A percentile compares a stretch with the other conserved stretches of the same genome.
phyloP scores from a whole-genome alignment of 2,797 vertebrate species.

The Ctenopoma multispine region DNA sequence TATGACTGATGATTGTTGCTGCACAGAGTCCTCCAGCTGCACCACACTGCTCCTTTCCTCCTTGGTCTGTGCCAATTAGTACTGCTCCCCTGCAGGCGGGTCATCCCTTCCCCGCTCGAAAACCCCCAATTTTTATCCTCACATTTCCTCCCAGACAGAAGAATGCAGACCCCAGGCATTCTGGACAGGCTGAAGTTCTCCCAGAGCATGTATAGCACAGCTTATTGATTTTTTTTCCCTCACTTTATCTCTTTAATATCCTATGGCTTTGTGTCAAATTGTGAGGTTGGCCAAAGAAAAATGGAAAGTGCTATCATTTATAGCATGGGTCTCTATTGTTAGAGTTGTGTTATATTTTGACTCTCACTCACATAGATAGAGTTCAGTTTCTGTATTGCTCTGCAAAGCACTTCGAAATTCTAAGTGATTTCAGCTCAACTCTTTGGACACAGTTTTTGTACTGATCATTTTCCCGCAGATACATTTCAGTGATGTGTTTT shows the following conservation, averaged over 20 bases:
- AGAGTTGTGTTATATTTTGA: constrained; percentile 20
- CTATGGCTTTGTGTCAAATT: constrained; percentile 66
- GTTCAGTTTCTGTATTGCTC: constrained; percentile 15
- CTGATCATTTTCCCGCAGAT: background rate
- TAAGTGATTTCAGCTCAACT: constrained; percentile 7
- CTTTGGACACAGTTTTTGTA: constrained; percentile 2
- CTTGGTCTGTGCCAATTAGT: constrained; percentile 77
- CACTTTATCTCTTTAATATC: constrained; percentile 57
- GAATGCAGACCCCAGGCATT: constrained; percentile 54
- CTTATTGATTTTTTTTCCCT: constrained; percentile 57
- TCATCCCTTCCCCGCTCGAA: constrained; percentile 53
- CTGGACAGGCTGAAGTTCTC: constrained; percentile 49
- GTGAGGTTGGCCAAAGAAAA: constrained; percentile 40
- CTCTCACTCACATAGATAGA: constrained; percentile 1
- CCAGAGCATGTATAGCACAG: constrained; percentile 49
- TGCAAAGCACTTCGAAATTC: constrained; percentile 29
- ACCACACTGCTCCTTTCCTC: constrained; percentile 53
- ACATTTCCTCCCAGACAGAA: constrained; percentile 40
- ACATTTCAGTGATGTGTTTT: constrained; percentile 8
- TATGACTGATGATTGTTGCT: constrained; percentile 76
- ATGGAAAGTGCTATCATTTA: constrained; percentile 44
- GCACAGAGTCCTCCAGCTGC: constrained; percentile 64
- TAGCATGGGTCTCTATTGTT: constrained; percentile 36
- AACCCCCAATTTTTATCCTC: constrained; percentile 58
- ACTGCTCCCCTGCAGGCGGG: constrained; percentile 66